These are phyloP conservation scores for Caenorhabditis zanzibari DNA, from an alignment of 2,888 invertebrate species.

Conservation along the genomic window DNA sequence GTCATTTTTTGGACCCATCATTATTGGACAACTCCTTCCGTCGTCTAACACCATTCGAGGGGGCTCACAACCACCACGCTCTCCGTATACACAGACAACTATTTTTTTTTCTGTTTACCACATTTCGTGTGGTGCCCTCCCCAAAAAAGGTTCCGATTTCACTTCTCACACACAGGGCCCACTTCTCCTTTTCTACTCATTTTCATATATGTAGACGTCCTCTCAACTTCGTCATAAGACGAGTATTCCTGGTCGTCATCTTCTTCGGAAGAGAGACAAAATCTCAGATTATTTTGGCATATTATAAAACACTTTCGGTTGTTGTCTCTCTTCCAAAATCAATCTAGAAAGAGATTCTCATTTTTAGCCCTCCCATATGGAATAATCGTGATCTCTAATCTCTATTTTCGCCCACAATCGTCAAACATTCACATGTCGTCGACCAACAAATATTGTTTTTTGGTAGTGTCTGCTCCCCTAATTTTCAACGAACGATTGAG, in stretches of 20 bases:
- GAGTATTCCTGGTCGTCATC: background rate
- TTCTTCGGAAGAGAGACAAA: background rate
- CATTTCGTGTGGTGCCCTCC: slow-evolving; percentile 24
- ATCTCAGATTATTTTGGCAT: background rate
- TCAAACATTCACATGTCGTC: slow-evolving; percentile 14
- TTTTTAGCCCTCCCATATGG: background rate
- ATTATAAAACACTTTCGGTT: no score
- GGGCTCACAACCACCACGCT: background rate
- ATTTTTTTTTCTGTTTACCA: slow-evolving; percentile 34
- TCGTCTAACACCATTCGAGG: slow-evolving; percentile 2
- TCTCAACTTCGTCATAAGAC: slow-evolving; percentile 16
- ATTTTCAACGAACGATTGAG: background rate
- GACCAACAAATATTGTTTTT: slow-evolving; percentile 32
- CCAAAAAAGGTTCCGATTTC: slow-evolving; percentile 56
- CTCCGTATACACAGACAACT: slow-evolving; percentile 22
- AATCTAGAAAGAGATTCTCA: background rate
- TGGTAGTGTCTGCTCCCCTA: slow-evolving; percentile 5
- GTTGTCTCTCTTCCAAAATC: no score
- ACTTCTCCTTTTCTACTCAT: background rate
- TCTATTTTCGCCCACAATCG: slow-evolving; percentile 1
- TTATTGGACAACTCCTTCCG: slow-evolving; percentile 33
- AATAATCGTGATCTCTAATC: background rate
- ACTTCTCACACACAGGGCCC: slow-evolving; percentile 17
- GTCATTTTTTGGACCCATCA: slow-evolving; percentile 54
- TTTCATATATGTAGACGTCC: slow-evolving; percentile 7